Base-by-base conservation (phyloP, 2,888 invertebrate genomes). In the Cyrtodaria siliqua region DNA sequence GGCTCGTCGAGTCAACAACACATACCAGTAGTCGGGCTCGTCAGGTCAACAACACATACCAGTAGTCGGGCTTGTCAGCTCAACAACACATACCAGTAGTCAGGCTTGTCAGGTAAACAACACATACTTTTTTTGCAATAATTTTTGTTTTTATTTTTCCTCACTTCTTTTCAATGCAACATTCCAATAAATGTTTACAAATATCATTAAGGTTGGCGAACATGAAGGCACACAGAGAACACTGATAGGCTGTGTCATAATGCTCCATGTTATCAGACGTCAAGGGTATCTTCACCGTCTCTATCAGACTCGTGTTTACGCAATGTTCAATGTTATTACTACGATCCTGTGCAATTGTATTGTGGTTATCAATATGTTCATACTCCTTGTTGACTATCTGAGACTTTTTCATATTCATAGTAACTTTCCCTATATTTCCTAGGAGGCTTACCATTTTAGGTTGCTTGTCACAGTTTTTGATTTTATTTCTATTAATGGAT, bases 361-460 rank as follows among this genome's bases (percentile, higher is more conserved):
- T 16, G 16, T 16, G 6, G n/a, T 12, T 33, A 8, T 33, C 12
- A 8, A 8, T 33, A 12, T 33, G 4, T 8, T 20, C 44, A 20
- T 44, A 44, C 44, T 6, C 16, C 44, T 44, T 44, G n/a, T 20
- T 44, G 44, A 16, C 44, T 9, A 4, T 20, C 4, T 18, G 6
- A 33, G 33, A 8, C 12, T 47, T 47, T 20, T 57, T 29, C 26
- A 50, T 23, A 50, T 50, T 24, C 14, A 38, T 62, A 4, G 20
- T 8, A 2, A 33, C 4, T 24, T 62, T 23, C 14, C n/a, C 18
- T 16, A 62, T 9, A 33, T 62, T 33, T n/a, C 52, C 62, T 20
- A 62, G 20, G 12, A 62, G 18, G 24, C 62, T 62, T 20, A 62
- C 62, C 62, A 62, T 62, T n/a, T 50, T 50, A 8, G 44, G 44